Conservation (phyloP, 2,797 vertebrate genomes). For the Sebastes wilsoni region DNA sequence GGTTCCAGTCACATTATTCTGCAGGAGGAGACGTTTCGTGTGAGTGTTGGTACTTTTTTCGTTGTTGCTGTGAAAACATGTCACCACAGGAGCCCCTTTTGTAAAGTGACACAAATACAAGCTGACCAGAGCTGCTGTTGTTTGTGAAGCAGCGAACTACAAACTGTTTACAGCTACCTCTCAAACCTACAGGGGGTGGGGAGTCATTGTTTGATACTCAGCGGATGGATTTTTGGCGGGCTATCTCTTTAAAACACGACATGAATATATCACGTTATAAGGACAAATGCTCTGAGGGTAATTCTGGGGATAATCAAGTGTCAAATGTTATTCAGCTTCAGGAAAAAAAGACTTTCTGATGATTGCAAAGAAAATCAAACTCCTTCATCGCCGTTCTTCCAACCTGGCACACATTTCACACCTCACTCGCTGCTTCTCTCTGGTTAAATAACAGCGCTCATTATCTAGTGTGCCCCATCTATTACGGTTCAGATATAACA, state of each 20-base stretch:
- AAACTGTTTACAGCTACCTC: neutral
- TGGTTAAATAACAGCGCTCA: slow-evolving; percentile 23
- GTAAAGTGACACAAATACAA: neutral
- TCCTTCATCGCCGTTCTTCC: neutral
- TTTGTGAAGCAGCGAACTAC: neutral
- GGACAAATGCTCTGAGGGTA: neutral
- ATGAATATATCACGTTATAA: neutral
- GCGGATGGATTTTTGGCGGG: neutral
- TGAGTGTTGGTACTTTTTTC: neutral
- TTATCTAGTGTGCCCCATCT: slow-evolving; percentile 20
- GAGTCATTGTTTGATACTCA: neutral
- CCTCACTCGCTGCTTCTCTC: neutral
- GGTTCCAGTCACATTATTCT: neutral
- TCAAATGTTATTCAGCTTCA: neutral
- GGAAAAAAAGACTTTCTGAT: neutral
- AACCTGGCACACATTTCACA: slow-evolving; percentile 1
- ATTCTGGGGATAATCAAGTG: neutral
- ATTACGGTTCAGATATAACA: slow-evolving; percentile 13
- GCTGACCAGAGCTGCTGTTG: slow-evolving; percentile 10
- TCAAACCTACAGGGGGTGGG: neutral
- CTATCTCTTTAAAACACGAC: neutral
- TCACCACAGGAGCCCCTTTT: neutral
- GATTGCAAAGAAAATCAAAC: slow-evolving; percentile 1
- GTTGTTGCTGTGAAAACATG: slow-evolving; percentile 22
- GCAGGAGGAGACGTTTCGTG: neutral